Percentiles rank a stretch among this genome's conserved stretches.
These are phyloP conservation scores for Lasioglossum zephyrum DNA, from an alignment of 2,888 invertebrate genomes.

Conservation along the genomic window DNA sequence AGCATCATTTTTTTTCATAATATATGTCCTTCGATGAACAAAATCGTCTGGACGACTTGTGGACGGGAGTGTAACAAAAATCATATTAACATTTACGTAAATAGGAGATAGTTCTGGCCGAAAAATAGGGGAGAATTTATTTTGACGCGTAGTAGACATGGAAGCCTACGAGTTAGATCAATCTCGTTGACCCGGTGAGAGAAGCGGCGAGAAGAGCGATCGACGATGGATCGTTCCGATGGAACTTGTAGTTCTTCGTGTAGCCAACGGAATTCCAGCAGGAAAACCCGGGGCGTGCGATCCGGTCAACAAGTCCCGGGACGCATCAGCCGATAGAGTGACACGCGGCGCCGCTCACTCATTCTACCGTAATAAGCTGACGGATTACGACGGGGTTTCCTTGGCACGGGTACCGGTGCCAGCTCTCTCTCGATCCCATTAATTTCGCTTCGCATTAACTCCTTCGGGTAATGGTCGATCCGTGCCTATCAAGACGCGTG, in stretches of 20 bases:
- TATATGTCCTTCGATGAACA: too few relatives aligned
- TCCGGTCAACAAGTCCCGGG: constrained; percentile 27
- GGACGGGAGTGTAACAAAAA: too few relatives aligned
- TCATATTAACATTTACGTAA: too few relatives aligned
- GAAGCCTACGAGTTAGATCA: constrained; percentile 14
- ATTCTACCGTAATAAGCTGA: constrained; percentile 72
- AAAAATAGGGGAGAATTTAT: neutral
- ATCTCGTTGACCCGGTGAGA: constrained; percentile 38
- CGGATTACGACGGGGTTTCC: constrained; percentile 76
- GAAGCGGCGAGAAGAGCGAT: constrained; percentile 24
- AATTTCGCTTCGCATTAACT: constrained; percentile 77
- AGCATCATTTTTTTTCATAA: too few relatives aligned
- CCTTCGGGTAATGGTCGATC: constrained; percentile 70
- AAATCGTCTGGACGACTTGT: too few relatives aligned
- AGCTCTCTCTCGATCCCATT: constrained; percentile 74
- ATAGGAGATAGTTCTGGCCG: too few relatives aligned
- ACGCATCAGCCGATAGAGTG: constrained; percentile 27
- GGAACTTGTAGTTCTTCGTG: constrained; percentile 60
- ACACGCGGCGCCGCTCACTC: constrained; percentile 60
- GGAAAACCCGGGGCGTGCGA: constrained; percentile 67
- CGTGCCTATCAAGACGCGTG: constrained; percentile 51
- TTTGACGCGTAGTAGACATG: neutral
- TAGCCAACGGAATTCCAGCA: constrained; percentile 52
- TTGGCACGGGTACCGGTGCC: constrained; percentile 64
- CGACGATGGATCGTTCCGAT: constrained; percentile 42